phyloP scores from a whole-genome alignment of 2,797 vertebrate genomes.

The Myotis findleyi region DNA sequence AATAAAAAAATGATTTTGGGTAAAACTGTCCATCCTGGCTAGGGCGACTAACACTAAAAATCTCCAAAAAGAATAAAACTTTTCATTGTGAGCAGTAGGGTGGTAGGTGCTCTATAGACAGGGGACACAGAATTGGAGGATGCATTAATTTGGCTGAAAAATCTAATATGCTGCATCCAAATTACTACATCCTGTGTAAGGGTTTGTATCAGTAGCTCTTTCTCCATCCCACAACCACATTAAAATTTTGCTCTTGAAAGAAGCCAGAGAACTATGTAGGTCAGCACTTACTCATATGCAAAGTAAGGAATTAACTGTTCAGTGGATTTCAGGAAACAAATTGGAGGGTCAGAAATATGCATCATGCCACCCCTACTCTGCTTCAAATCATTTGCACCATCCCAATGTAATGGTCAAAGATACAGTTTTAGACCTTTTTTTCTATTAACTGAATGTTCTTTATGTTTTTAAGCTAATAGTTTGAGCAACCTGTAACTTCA shows the following conservation, averaged over 20 bases:
- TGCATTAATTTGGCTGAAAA: neutral
- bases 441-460: neutral
- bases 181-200: neutral
- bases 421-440: neutral
- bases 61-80: neutral
- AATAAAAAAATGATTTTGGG: neutral
- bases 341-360: neutral
- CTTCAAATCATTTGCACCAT: neutral
- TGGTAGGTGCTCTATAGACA: neutral
- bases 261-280: neutral
- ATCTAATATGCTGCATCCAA: neutral
- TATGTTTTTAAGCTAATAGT: neutral
- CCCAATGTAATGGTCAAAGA: neutral
- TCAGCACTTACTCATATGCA: neutral
- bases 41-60: neutral
- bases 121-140: neutral
- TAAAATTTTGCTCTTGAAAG: neutral
- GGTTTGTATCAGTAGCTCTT: neutral
- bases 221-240: neutral
- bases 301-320: neutral
- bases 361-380: neutral
- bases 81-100: neutral
- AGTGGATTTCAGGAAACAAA: neutral
- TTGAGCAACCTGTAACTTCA: neutral
- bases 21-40: neutral